Percentiles rank a stretch among this genome's conserved stretches.
Conservation (phyloP, 1,140 invertebrate species). For the Ceratosolen fusciceps region DNA sequence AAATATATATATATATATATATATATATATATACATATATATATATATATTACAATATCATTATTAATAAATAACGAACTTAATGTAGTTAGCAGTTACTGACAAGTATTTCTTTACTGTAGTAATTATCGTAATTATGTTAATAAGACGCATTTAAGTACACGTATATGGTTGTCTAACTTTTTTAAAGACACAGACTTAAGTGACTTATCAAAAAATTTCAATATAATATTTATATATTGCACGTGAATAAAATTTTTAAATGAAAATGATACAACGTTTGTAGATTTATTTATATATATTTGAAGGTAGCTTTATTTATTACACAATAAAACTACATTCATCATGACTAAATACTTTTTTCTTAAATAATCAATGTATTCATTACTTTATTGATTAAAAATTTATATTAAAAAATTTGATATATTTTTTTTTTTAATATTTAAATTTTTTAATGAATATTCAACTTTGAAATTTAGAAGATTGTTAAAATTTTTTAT, state of each 20-base stretch:
- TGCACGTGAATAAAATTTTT: conserved; percentile 20
- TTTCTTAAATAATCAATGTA: conserved; percentile 6
- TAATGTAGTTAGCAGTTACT: conserved; percentile 45
- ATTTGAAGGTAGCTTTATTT: background rate
- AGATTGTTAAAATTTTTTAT: conserved; percentile 3
- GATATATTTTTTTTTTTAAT: no score
- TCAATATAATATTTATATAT: conserved; percentile 31
- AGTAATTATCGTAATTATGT: conserved; percentile 42
- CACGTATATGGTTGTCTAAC: conserved; percentile 28
- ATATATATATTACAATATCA: conserved; percentile 65
- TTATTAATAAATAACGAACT: conserved; percentile 63
- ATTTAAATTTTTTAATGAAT: conserved; percentile 10
- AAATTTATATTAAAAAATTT: conserved; percentile 7
- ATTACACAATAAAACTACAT: background rate
- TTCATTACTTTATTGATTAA: background rate
- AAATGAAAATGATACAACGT: background rate
- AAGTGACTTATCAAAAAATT: conserved; percentile 49
- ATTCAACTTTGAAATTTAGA: conserved; percentile 23
- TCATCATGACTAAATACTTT: background rate
- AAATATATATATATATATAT: no score
- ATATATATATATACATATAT: no score
- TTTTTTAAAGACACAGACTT: conserved; percentile 30
- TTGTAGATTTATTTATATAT: background rate
- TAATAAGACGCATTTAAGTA: conserved; percentile 51
- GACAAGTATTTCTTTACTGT: conserved; percentile 44